Percentiles rank a stretch among this genome's conserved stretches.
Evolutionary conservation across 2,797 vertebrate species (phyloP).

Genomic region (Hyperoplus lanceolatus): DNA sequence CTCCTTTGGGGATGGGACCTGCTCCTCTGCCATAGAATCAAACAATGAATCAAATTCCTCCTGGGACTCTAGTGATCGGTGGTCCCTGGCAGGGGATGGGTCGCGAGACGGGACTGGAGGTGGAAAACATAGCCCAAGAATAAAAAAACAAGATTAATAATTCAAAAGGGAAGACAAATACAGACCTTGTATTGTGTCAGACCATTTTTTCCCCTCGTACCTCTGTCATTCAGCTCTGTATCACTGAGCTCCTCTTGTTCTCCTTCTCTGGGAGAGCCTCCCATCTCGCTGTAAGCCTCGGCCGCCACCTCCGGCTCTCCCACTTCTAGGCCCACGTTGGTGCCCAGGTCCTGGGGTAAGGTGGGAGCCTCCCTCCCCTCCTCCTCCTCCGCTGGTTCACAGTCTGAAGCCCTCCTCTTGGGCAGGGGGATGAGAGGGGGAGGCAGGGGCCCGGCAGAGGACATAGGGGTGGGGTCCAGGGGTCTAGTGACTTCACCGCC

Average conservation of each 20-base stretch:
- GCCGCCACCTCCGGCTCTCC: constrained; percentile 82
- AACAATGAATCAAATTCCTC: constrained; percentile 87
- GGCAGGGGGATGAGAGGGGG: constrained; percentile 91
- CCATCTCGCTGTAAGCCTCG: constrained; percentile 84
- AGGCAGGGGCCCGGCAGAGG: constrained; percentile 78
- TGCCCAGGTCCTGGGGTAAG: constrained; percentile 78
- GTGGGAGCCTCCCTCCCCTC: constrained; percentile 81
- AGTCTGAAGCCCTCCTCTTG: constrained; percentile 77
- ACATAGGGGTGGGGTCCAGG: constrained; percentile 70
- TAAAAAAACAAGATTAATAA: not conserved
- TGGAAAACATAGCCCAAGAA: constrained; percentile 13
- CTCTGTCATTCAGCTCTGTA: constrained; percentile 64
- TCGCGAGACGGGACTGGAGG: constrained; percentile 58
- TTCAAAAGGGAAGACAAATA: not conserved
- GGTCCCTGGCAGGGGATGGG: constrained; percentile 35
- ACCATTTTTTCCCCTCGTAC: constrained; percentile 16
- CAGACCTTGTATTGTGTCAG: not conserved
- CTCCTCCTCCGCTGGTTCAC: constrained; percentile 83
- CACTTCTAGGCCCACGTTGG: constrained; percentile 58
- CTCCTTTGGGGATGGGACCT: constrained; percentile 58
- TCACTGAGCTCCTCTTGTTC: constrained; percentile 59
- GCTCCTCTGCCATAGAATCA: constrained; percentile 77
- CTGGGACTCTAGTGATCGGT: constrained; percentile 70
- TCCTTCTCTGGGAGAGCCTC: constrained; percentile 66
- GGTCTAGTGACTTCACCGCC: constrained; percentile 88